Conservation (phyloP, 2,797 vertebrate genomes). For the Danio kyathit region DNA sequence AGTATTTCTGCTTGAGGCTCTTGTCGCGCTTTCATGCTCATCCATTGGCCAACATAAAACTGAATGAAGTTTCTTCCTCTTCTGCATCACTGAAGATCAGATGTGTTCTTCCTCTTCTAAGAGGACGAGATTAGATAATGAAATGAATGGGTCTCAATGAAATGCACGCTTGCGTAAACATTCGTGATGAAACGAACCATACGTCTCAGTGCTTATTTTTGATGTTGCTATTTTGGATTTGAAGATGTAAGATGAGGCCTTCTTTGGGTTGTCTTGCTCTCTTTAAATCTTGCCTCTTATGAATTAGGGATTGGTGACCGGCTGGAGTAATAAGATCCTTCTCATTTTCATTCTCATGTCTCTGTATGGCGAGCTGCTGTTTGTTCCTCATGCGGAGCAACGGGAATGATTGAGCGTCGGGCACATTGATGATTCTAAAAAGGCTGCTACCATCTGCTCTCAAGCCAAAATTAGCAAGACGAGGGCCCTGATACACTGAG, state of each 20-base stretch:
- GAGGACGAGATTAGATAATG: slow-evolving; percentile 11
- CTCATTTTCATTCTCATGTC: background rate
- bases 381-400: slow-evolving; percentile 15
- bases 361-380: background rate
- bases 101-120: background rate
- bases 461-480: slow-evolving; percentile 18
- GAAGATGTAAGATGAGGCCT: background rate
- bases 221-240: slow-evolving; percentile 31
- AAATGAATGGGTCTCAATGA: background rate
- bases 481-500: background rate
- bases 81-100: slow-evolving; percentile 14
- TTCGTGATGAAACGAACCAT: background rate
- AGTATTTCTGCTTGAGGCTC: slow-evolving; percentile 63
- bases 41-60: background rate
- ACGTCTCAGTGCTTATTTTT: background rate
- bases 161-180: slow-evolving; percentile 14
- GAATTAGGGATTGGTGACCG: slow-evolving; percentile 29
- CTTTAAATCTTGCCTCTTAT: slow-evolving; percentile 3
- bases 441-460: slow-evolving; percentile 22
- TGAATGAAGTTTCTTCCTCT: slow-evolving; percentile 22
- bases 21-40: slow-evolving; percentile 34
- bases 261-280: background rate
- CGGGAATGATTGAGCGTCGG: slow-evolving; percentile 27
- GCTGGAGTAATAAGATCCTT: slow-evolving; percentile 33
- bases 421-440: slow-evolving; percentile 32